These are phyloP conservation scores for Zelostemma sp. DNA, from an alignment of 1,140 invertebrate genomes.

Conservation along the genomic window DNA sequence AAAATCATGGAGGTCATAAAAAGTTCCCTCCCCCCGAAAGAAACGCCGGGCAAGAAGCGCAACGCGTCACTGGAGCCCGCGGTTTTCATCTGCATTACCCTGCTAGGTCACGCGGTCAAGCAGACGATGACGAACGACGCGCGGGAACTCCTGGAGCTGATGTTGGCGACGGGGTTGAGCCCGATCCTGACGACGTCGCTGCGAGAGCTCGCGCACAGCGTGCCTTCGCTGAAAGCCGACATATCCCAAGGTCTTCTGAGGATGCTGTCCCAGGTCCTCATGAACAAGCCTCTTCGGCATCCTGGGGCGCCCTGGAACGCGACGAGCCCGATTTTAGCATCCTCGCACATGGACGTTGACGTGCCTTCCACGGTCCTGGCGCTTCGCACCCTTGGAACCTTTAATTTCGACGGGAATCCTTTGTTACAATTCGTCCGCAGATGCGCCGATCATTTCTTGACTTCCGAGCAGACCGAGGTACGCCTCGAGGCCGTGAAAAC, in stretches of 20 bases:
- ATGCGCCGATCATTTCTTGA: constrained; percentile 94
- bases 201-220: constrained; percentile 88
- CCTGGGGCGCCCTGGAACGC: constrained; percentile 79
- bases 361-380: constrained; percentile 90
- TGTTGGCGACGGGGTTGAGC: constrained; percentile 92
- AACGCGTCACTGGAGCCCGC: constrained; percentile 82
- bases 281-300: constrained; percentile 87
- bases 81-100: constrained; percentile 95
- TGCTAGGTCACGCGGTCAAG: constrained; percentile 90
- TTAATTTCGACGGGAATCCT: constrained; percentile 96
- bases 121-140: constrained; percentile 83
- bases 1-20: constrained; percentile 91
- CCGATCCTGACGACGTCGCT: constrained; percentile 91
- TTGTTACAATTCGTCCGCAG: constrained; percentile 92
- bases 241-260: constrained; percentile 93
- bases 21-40: constrained; percentile 83
- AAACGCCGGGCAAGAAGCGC: constrained; percentile 80
- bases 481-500: constrained; percentile 95
- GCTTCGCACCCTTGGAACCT: constrained; percentile 92
- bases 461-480: constrained; percentile 89
- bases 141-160: constrained; percentile 87
- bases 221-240: constrained; percentile 88
- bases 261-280: constrained; percentile 89
- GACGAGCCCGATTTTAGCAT: constrained; percentile 57
- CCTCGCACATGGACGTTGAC: constrained; percentile 71